Evolutionary conservation across 2,888 invertebrate genomes (phyloP), one percentile per base, ranked within the genome.

Genomic region (Catocala sponsa): DNA sequence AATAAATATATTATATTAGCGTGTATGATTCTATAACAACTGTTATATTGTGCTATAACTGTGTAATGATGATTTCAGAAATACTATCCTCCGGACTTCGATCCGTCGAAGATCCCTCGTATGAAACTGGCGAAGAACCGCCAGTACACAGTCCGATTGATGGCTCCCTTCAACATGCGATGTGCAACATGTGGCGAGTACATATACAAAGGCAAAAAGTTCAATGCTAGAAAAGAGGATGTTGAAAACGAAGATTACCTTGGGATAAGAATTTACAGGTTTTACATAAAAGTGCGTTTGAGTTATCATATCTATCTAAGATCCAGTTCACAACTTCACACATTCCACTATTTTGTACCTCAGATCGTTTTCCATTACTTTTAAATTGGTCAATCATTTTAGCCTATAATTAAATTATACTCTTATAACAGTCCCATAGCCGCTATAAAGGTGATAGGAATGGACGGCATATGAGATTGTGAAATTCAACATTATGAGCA

Each of bases 131-230:
- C 98, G 25, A 98, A 98, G 93, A 99, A 99, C 91, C 96, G 99
- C 5, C 99, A 99, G 88, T 99, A 99, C 85, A 99, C 99, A 0
- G 99, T 99, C 43, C 97, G 99, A 78, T 95, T 99, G 72, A 99
- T 99, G 99, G 99, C 99, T 11, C 99, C 99, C 0, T 99, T 99
- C 85, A 99, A 99, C 87, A 99, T 99, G 99, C 96, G 99, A 80
- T 99, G 99, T 90, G 98, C 97, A 78, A 99, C 99, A 6, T 99
- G 99, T 87, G 99, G 99, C 1, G 99, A 99, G 91, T 99, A 99
- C 85, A 99, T 99, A 84, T 99, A 99, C 92, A 99, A 99, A 91
- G 98, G 99, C 6, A 99, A 99, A 89, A 99, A 99, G 89, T 99
- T 99, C 87, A 99, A 99, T 92, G 99, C 99, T 0, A 96, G 99